A percentile compares a stretch with the other conserved stretches of the same genome.
These are phyloP conservation scores for Dallia pectoralis DNA, from an alignment of 2,797 vertebrate species.

Conservation along the genomic window DNA sequence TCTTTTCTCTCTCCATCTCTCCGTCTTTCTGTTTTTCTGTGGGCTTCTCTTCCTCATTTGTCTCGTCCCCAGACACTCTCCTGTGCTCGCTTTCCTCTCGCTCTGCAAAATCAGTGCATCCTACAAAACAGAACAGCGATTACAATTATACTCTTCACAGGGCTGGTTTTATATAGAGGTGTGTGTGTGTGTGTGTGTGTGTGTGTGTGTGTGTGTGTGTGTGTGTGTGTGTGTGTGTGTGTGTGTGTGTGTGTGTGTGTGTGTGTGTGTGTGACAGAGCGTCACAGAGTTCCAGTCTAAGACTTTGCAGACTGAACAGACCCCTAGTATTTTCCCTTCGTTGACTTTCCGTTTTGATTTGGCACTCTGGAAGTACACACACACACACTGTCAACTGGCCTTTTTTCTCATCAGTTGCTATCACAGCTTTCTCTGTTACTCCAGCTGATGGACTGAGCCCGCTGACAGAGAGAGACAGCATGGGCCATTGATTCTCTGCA, in stretches of 20 bases:
- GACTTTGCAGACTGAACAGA: background rate
- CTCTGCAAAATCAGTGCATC: too few species aligned
- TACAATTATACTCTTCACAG: background rate
- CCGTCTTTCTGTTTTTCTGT: background rate
- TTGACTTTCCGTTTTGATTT: slow-evolving; percentile 1
- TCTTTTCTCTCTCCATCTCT: too few species aligned
- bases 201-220: too few species aligned
- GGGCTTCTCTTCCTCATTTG: too few species aligned
- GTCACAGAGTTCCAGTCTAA: background rate
- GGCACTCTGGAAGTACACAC: background rate
- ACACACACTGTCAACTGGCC: slow-evolving; percentile 25
- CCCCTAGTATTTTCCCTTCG: background rate
- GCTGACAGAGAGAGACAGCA: slow-evolving; percentile 34
- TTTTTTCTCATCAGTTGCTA: slow-evolving; percentile 1
- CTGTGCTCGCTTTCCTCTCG: too few species aligned
- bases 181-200: too few species aligned
- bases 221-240: too few species aligned
- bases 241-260: too few species aligned
- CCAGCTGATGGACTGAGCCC: slow-evolving; percentile 17
- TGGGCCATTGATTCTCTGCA: slow-evolving; percentile 44
- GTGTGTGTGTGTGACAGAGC: background rate
- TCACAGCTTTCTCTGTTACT: slow-evolving; percentile 28
- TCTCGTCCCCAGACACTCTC: too few species aligned
- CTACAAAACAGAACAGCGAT: background rate
- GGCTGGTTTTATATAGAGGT: background rate